A percentile compares a stretch with the other conserved stretches of the same genome.
Evolutionary conservation across 2,888 invertebrate species (phyloP).

Genomic region (Tipula confusa): DNA sequence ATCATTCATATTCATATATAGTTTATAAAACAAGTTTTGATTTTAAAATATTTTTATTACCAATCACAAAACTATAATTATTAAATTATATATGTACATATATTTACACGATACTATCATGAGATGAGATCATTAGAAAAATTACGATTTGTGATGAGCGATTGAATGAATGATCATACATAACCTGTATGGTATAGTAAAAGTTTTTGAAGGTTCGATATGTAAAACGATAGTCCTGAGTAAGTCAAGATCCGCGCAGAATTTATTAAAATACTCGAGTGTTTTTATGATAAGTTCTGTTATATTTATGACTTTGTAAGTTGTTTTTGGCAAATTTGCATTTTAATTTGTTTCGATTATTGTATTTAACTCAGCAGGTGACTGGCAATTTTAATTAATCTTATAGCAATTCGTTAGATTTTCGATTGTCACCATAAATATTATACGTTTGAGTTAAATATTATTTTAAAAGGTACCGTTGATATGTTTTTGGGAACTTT

Average conservation of each 20-base stretch:
- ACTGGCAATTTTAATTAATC: too few species aligned
- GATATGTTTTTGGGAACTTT: too few species aligned
- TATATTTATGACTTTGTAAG: background rate
- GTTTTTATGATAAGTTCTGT: background rate
- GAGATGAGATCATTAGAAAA: background rate
- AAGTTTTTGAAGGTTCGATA: background rate
- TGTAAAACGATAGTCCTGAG: background rate
- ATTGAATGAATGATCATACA: background rate
- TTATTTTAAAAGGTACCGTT: too few species aligned
- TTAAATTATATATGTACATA: too few species aligned
- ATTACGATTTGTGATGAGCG: background rate
- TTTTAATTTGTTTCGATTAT: background rate
- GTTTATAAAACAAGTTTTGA: too few species aligned
- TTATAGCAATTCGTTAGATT: too few species aligned
- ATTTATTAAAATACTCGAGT: background rate
- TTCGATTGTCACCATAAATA: too few species aligned
- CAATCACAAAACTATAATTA: background rate
- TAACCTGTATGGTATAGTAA: too few species aligned
- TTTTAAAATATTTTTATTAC: too few species aligned
- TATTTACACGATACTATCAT: too few species aligned
- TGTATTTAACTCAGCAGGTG: background rate
- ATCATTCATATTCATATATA: background rate
- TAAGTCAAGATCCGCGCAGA: too few species aligned
- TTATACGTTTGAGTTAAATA: too few species aligned
- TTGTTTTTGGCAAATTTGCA: background rate